phyloP scores from a whole-genome alignment of 2,113 vertebrate species.

The Chitala chitala region DNA sequence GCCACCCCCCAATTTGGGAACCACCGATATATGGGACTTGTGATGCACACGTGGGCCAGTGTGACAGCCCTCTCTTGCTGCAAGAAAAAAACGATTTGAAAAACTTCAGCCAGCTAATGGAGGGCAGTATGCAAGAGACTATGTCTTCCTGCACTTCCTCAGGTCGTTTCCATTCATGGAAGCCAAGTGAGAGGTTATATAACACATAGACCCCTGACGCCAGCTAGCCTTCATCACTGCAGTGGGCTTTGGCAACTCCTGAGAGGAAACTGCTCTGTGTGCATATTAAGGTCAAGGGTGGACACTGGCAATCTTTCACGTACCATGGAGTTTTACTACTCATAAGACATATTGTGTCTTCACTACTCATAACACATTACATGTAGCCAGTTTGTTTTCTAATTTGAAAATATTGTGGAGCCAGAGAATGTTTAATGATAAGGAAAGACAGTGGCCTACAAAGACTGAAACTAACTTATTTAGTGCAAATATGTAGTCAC shows the following conservation, averaged over 20 bases:
- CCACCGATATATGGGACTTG: too few species aligned
- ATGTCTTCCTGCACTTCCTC: slow-evolving; percentile 32
- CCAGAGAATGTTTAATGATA: background rate
- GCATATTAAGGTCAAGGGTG: background rate
- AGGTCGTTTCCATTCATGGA: slow-evolving; percentile 35
- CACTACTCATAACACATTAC: background rate
- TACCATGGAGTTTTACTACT: background rate
- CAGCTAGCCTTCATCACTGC: background rate
- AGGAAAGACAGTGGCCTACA: background rate
- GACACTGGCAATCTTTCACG: background rate
- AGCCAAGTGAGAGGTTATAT: slow-evolving; percentile 37
- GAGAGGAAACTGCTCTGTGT: background rate
- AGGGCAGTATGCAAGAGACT: background rate
- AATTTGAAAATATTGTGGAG: background rate
- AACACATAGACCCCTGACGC: slow-evolving; percentile 38
- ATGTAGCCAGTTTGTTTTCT: slow-evolving; percentile 2
- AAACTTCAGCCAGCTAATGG: background rate
- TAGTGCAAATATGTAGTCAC: background rate
- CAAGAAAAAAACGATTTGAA: background rate
- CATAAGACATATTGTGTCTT: background rate
- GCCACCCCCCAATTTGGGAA: too few species aligned
- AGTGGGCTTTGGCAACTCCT: background rate
- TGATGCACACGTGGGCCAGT: background rate
- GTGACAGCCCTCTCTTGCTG: background rate
- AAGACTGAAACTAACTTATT: background rate